A percentile compares a stretch with the other conserved stretches of the same genome.
Conservation (phyloP, 2,888 invertebrate genomes). For the Zaprionus bogoriensis region DNA sequence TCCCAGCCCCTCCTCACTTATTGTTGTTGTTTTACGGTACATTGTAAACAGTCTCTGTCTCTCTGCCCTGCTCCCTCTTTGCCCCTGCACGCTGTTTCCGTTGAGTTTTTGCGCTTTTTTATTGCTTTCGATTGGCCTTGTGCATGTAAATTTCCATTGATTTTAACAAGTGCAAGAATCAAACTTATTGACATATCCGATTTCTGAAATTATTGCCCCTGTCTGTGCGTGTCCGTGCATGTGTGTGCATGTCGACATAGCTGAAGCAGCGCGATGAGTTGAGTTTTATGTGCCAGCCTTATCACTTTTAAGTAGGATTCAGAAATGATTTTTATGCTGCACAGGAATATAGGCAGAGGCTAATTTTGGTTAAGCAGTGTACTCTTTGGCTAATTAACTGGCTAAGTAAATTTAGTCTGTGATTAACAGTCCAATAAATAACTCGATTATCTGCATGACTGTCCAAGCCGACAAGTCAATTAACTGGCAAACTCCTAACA, state of each 20-base stretch:
- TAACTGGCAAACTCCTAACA: conserved; percentile 12
- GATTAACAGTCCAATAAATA: conserved; percentile 19
- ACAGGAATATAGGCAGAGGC: too few species aligned
- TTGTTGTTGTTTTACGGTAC: conserved; percentile 47
- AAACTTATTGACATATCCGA: conserved; percentile 66
- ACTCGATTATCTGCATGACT: conserved; percentile 14
- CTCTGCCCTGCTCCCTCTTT: neutral
- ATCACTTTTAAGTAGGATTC: too few species aligned
- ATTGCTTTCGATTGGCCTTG: conserved; percentile 39
- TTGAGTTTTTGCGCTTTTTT: conserved; percentile 14
- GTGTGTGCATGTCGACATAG: too few species aligned
- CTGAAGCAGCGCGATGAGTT: too few species aligned
- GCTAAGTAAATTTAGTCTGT: neutral
- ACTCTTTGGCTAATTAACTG: conserved; percentile 1
- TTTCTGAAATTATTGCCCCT: conserved; percentile 25
- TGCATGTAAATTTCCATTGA: conserved; percentile 54
- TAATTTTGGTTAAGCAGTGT: too few species aligned
- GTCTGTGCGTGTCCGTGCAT: neutral
- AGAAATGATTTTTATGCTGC: too few species aligned
- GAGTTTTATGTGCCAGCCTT: too few species aligned
- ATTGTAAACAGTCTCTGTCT: conserved; percentile 36
- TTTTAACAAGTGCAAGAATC: conserved; percentile 68
- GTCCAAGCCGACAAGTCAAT: conserved; percentile 25
- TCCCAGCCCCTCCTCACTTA: neutral
- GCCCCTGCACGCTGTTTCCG: conserved; percentile 1